Conservation (phyloP, 2,888 invertebrate genomes). For the Pomacea canaliculata region DNA sequence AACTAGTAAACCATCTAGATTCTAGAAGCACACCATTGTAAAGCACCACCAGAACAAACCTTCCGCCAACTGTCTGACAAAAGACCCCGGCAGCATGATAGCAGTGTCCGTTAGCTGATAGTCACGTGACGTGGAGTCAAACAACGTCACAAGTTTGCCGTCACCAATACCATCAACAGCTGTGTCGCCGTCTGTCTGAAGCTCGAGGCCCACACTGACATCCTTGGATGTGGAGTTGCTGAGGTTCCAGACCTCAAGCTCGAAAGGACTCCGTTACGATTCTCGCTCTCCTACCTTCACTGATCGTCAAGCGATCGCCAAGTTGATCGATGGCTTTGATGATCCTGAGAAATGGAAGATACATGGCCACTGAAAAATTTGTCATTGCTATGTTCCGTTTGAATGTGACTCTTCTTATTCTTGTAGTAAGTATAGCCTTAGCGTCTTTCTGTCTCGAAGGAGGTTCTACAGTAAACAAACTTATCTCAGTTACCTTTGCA, state of each 20-base stretch:
- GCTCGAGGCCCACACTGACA: conserved; percentile 25
- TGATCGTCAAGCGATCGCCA: not conserved
- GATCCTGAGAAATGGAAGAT: no score
- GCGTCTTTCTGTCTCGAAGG: no score
- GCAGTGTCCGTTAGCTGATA: conserved; percentile 35
- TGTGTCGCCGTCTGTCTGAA: conserved; percentile 11
- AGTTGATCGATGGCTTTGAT: no score
- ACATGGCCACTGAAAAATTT: no score
- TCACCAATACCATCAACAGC: not conserved
- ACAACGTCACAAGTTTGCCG: conserved; percentile 24
- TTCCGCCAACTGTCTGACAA: conserved; percentile 15
- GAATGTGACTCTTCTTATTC: no score
- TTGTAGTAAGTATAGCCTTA: no score
- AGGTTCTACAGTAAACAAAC: no score
- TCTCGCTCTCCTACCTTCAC: not conserved
- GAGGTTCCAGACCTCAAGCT: conserved; percentile 29
- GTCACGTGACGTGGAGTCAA: conserved; percentile 7
- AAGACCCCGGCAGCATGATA: conserved; percentile 35
- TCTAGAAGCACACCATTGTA: no score
- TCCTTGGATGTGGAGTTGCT: not conserved
- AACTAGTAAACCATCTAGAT: no score
- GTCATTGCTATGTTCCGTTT: no score
- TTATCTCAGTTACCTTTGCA: no score
- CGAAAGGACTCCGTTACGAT: conserved; percentile 18
- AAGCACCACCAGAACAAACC: not conserved